Evolutionary conservation across 2,888 invertebrate species (phyloP).

Genomic region (Amblyjoppa proteus): DNA sequence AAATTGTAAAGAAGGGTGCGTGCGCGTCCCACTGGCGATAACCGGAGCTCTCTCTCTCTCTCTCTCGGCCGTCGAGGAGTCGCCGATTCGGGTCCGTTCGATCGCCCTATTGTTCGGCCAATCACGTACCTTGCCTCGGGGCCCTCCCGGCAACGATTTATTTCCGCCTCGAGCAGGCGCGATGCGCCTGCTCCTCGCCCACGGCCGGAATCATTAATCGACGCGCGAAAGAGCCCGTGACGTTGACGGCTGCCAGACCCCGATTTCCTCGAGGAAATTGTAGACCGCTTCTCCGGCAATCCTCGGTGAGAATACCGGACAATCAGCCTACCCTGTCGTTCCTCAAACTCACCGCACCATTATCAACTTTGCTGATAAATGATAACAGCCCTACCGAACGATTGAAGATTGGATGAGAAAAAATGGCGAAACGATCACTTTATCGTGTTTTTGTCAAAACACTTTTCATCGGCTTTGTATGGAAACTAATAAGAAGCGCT

Average conservation of each 20-base stretch:
- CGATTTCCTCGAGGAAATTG: constrained; percentile 72
- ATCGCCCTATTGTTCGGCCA: constrained; percentile 69
- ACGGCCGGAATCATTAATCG: constrained; percentile 75
- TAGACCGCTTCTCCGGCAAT: constrained; percentile 62
- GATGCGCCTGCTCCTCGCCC: constrained; percentile 45
- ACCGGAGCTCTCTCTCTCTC: constrained; percentile 55
- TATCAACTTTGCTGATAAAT: too few species aligned
- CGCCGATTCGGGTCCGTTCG: constrained; percentile 57
- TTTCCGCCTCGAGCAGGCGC: constrained; percentile 66
- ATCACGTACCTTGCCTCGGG: constrained; percentile 70
- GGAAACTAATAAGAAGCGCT: too few species aligned
- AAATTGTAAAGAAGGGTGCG: constrained; percentile 60
- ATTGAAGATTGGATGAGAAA: too few species aligned
- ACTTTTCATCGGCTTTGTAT: too few species aligned
- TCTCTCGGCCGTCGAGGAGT: constrained; percentile 53
- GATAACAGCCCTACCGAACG: too few species aligned
- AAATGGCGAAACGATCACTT: too few species aligned
- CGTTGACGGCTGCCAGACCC: constrained; percentile 76
- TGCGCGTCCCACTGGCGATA: constrained; percentile 61
- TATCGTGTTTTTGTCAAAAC: too few species aligned
- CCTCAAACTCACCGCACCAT: too few species aligned
- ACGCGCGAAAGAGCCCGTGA: constrained; percentile 66
- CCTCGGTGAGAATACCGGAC: constrained; percentile 37
- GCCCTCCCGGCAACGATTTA: constrained; percentile 71
- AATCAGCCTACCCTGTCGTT: background rate